phyloP scores from a whole-genome alignment of 2,797 vertebrate species.

The Centropyge bicolor region DNA sequence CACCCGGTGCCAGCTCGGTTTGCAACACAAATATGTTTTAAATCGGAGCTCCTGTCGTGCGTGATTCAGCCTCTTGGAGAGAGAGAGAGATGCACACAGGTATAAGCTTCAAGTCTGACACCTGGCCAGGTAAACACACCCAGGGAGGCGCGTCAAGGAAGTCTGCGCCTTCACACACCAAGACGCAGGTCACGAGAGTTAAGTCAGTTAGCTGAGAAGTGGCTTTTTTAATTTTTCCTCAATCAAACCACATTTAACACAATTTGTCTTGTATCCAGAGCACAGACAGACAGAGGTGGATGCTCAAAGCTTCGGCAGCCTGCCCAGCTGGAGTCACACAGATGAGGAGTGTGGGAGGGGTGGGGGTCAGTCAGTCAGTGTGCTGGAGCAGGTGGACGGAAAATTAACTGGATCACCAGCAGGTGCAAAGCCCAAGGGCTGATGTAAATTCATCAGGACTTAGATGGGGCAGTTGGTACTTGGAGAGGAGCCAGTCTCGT shows the following conservation, averaged over 20 bases:
- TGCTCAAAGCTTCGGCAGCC: conserved; percentile 54
- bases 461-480: conserved; percentile 81
- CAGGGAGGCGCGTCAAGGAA: conserved; percentile 19
- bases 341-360: conserved; percentile 53
- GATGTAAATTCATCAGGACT: conserved; percentile 82
- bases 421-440: conserved; percentile 84
- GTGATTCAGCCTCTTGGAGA: conserved; percentile 48
- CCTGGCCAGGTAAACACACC: conserved; percentile 58
- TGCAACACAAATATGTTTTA: conserved; percentile 55
- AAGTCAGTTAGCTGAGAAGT: background rate
- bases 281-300: conserved; percentile 43
- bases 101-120: conserved; percentile 49
- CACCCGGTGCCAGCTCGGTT: conserved; percentile 50
- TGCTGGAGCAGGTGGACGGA: conserved; percentile 82
- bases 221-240: background rate
- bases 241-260: conserved; percentile 39
- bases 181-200: background rate
- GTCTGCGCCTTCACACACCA: background rate
- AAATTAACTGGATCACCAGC: conserved; percentile 81
- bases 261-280: conserved; percentile 47
- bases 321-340: conserved; percentile 66
- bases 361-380: conserved; percentile 62
- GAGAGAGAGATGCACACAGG: conserved; percentile 34
- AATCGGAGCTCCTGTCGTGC: conserved; percentile 43
- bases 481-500: conserved; percentile 76